These are phyloP conservation scores for Hypanus sabinus DNA, from an alignment of 2,113 vertebrate genomes.

Conservation along the genomic window DNA sequence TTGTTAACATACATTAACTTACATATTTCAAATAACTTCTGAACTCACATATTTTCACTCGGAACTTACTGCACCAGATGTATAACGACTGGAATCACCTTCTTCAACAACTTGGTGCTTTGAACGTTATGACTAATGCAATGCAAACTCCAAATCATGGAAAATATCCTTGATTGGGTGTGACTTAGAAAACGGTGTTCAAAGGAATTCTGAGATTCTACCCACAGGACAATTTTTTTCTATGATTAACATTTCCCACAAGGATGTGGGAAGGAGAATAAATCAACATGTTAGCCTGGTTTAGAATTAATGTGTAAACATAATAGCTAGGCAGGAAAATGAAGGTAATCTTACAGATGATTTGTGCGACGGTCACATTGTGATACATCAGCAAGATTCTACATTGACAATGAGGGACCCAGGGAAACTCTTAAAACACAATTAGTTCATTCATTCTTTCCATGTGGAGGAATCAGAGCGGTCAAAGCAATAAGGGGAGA, in stretches of 20 bases:
- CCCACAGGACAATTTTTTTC: constrained; percentile 2
- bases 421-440: neutral
- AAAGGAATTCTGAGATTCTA: neutral
- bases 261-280: neutral
- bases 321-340: neutral
- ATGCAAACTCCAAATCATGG: neutral
- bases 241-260: neutral
- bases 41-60: neutral
- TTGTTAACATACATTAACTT: neutral
- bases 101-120: neutral
- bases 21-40: neutral
- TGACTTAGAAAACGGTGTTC: neutral
- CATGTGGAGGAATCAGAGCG: neutral
- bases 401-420: neutral
- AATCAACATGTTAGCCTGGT: neutral
- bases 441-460: neutral
- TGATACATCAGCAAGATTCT: neutral
- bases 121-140: neutral
- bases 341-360: neutral
- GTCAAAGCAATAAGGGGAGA: neutral
- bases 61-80: neutral
- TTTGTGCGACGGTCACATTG: neutral
- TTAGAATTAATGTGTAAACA: neutral
- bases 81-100: neutral
- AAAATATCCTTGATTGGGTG: neutral